Conservation (phyloP, 2,888 invertebrate genomes). For the Platycheirus albimanus region DNA sequence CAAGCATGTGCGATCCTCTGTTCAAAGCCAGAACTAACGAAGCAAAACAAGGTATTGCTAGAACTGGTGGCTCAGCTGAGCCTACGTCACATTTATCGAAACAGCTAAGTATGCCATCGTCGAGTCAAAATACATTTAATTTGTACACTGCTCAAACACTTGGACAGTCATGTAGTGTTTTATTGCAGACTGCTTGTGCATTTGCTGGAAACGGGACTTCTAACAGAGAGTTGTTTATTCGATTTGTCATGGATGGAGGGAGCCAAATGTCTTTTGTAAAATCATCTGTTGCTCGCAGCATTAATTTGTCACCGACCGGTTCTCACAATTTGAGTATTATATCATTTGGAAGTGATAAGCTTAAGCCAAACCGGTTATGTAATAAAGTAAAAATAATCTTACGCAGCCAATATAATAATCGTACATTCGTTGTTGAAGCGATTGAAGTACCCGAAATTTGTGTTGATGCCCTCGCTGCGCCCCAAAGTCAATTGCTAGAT, state of each 20-base stretch:
- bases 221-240: no score
- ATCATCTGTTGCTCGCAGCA: no score
- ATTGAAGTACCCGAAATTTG: conserved; percentile 33
- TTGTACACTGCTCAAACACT: conserved; percentile 18
- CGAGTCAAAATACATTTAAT: conserved; percentile 5
- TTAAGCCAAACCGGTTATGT: conserved; percentile 15
- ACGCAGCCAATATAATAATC: conserved; percentile 19
- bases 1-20: conserved; percentile 27
- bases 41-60: conserved; percentile 8
- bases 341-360: conserved; percentile 12
- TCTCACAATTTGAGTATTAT: no score
- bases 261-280: no score
- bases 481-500: neutral
- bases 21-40: neutral
- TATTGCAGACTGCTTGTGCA: neutral
- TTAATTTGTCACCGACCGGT: no score
- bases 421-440: conserved; percentile 11
- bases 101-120: neutral
- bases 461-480: conserved; percentile 8
- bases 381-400: conserved; percentile 1
- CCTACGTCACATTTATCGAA: neutral
- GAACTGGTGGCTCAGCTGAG: no score
- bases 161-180: conserved; percentile 14
- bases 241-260: no score
- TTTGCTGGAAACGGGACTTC: neutral